These are phyloP conservation scores for Periophthalmodon schlosseri DNA, from an alignment of 2,113 vertebrate genomes.

Conservation along the genomic window DNA sequence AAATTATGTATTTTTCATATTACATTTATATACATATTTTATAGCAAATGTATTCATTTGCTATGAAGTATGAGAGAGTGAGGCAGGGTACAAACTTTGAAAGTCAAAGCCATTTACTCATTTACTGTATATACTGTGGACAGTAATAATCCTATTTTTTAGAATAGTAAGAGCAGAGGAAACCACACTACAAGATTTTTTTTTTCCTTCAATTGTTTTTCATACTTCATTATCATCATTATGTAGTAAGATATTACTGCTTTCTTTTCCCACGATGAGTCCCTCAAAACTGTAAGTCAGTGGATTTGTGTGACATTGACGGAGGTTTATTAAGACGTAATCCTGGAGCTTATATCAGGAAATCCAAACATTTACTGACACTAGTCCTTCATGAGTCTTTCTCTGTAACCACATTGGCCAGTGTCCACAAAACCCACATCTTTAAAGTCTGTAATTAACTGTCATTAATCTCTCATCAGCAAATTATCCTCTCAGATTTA, in stretches of 20 bases:
- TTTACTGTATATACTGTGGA: too few relatives aligned
- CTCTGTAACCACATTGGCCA: conserved; percentile 7
- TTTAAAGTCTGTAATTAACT: conserved; percentile 1
- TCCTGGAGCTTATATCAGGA: conserved; percentile 57
- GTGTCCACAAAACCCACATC: conserved; percentile 5
- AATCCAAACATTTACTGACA: conserved; percentile 36
- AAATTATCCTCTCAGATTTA: conserved; percentile 4
- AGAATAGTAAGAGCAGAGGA: too few relatives aligned
- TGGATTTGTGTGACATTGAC: conserved; percentile 48
- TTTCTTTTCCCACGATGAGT: conserved; percentile 52
- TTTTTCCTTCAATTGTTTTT: too few relatives aligned
- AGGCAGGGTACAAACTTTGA: too few relatives aligned
- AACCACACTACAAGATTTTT: too few relatives aligned
- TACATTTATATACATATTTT: too few relatives aligned
- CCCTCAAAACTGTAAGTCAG: conserved; percentile 22
- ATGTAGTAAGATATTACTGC: background rate
- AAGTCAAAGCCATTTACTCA: too few relatives aligned
- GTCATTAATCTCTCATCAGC: conserved; percentile 9
- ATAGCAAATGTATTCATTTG: too few relatives aligned
- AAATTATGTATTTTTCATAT: too few relatives aligned
- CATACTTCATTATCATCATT: background rate
- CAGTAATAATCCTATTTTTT: too few relatives aligned
- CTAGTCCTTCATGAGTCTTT: conserved; percentile 20
- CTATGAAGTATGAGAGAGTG: too few relatives aligned
- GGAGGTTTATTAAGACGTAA: conserved; percentile 53